Conservation (phyloP, 1,140 invertebrate species). For the Apis dorsata region DNA sequence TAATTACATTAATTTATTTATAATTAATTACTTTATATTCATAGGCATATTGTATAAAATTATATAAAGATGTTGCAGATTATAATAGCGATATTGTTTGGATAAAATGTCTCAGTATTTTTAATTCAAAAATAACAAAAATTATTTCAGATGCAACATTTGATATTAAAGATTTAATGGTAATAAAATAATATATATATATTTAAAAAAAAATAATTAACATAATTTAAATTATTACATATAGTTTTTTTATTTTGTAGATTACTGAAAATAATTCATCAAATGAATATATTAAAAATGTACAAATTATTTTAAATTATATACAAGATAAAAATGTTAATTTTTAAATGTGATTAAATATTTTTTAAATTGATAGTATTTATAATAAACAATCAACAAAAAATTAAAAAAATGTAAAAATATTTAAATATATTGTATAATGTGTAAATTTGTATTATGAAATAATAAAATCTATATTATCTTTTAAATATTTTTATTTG, state of each 20-base stretch:
- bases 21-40: constrained; percentile 34
- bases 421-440: constrained; percentile 4
- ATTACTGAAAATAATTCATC: background rate
- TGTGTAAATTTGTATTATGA: constrained; percentile 5
- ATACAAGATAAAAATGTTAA: constrained; percentile 34
- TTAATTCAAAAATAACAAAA: constrained; percentile 58
- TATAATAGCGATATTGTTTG: constrained; percentile 75
- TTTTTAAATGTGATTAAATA: background rate
- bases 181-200: constrained; percentile 24
- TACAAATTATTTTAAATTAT: constrained; percentile 47
- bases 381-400: background rate
- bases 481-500: constrained; percentile 32
- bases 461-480: constrained; percentile 13
- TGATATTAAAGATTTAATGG: constrained; percentile 48
- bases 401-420: background rate
- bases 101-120: constrained; percentile 75
- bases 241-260: constrained; percentile 38
- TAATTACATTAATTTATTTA: background rate
- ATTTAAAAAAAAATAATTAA: background rate
- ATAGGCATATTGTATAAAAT: constrained; percentile 70
- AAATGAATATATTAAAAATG: constrained; percentile 55
- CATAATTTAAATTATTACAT: background rate
- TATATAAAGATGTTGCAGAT: constrained; percentile 73
- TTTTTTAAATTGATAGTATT: background rate
- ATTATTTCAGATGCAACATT: constrained; percentile 48